These are phyloP conservation scores for Auanema sp. DNA, from an alignment of 2,888 invertebrate genomes.

Conservation along the genomic window DNA sequence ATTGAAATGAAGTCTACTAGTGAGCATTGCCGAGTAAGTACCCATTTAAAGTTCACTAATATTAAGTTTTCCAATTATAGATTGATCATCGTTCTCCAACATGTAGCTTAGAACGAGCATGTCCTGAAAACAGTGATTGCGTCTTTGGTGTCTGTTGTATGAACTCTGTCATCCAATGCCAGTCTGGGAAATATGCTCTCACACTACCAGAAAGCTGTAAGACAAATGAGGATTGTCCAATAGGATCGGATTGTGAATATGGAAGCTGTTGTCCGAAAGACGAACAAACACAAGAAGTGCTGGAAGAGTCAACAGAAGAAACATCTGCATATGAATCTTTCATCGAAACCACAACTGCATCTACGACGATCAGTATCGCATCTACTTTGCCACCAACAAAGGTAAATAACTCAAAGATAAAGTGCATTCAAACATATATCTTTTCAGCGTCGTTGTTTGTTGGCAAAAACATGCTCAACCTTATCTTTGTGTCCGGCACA, in stretches of 20 bases:
- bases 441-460: conserved; percentile 35
- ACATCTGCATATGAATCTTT: background rate
- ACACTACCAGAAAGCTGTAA: conserved; percentile 38
- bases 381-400: too few relatives aligned
- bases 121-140: conserved; percentile 48
- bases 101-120: conserved; percentile 42
- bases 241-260: conserved; percentile 43
- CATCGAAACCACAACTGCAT: background rate
- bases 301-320: conserved; percentile 1
- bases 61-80: conserved; percentile 8
- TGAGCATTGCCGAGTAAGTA: conserved; percentile 16
- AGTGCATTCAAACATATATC: background rate
- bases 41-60: background rate
- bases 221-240: conserved; percentile 46
- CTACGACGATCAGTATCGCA: background rate
- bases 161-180: conserved; percentile 26
- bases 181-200: conserved; percentile 39
- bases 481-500: conserved; percentile 42
- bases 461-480: conserved; percentile 28
- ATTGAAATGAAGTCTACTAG: conserved; percentile 3
- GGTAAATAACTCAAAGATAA: too few relatives aligned
- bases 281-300: background rate
- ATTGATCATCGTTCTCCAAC: conserved; percentile 28
- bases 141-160: conserved; percentile 46
- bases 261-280: conserved; percentile 47